Base-by-base conservation (phyloP, 92 coral and sea anemone genomes). In the Heliopora coerulea region DNA sequence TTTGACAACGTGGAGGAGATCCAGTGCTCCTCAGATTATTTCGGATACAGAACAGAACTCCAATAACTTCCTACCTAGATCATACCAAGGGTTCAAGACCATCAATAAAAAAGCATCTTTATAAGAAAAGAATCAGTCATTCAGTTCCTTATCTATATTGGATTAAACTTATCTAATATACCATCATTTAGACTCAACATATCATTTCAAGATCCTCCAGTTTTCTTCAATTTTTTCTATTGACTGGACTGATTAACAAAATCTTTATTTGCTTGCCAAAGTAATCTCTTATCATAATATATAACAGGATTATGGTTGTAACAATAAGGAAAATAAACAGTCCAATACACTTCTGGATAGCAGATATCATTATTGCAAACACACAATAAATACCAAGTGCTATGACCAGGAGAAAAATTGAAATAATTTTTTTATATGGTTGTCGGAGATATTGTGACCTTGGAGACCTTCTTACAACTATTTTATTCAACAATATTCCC, bases 131-230 rank as follows among this genome's bases (percentile, higher is more conserved):
- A n/a, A n/a, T n/a, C n/a, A n/a, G n/a, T n/a, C n/a, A n/a, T n/a
- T n/a, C n/a, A n/a, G n/a, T n/a, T n/a, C n/a, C n/a, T n/a, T n/a
- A n/a, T n/a, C n/a, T n/a, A n/a, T n/a, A n/a, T n/a, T n/a, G n/a
- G n/a, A n/a, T n/a, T n/a, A n/a, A n/a, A n/a, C n/a, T n/a, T n/a
- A n/a, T n/a, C n/a, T n/a, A n/a, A n/a, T n/a, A n/a, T n/a, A n/a
- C n/a, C n/a, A n/a, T n/a, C n/a, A n/a, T n/a, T n/a, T n/a, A n/a
- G n/a, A n/a, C n/a, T n/a, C n/a, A n/a, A 62, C 97, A 44, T 78
- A 92, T 96, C 97, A 92, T 85, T 85, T 89, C 58, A 92, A 73
- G 66, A 79, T 78, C 39, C 59, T 82, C 92, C 91, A 89, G 28
- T 91, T 86, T 49, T 76, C 82, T 54, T 83, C 76, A 32, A 87